Evolutionary conservation across 1,140 invertebrate genomes (phyloP), one percentile per base, ranked within the genome.

Genomic region (Formica selysi): DNA sequence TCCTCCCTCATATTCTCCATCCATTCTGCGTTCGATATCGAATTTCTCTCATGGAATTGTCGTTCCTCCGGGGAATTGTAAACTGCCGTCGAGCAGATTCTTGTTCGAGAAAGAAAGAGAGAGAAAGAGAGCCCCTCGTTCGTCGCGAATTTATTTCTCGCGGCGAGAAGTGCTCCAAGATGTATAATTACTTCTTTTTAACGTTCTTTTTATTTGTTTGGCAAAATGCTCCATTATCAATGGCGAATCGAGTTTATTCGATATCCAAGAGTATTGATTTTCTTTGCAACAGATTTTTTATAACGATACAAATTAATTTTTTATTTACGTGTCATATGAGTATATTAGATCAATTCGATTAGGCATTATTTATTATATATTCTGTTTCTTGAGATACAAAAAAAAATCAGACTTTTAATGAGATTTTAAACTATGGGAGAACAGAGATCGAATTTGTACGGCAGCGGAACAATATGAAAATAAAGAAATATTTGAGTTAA

Each of bases 31-130:
- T n/a, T 85, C 83, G 71, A 85, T 78, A 78, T 76, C 71, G 71
- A 85, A 85, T 78, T 85, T 76, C 83, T 76, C 83, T 74, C 79
- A n/a, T 74, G 32, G 79, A 83, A 83, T 83, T 83, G 79, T 83
- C 79, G 79, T 61, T 73, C 36, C 79, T 83, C 54, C 68, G 38
- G 74, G 61, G 74, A 54, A 85, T 64, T 76, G 83, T 85, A 85
- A 76, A 85, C 71, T 76, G 32, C 62, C 71, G 59, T 79, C 32
- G 59, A 67, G 74, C 59, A 44, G 61, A 38, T 48, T 32, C 62
- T 62, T 26, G 29, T 64, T 64, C 57, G 54, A 76, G 54, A 62
- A 38, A 38, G 68, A 48, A 2, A 44, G 41, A 16, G 44, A 16
- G 44, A 48, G 16, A 51, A 13, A 19, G 16, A 19, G 44, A 16